Conservation (phyloP, 2,888 invertebrate species). For the Ypsolopha sequella region DNA sequence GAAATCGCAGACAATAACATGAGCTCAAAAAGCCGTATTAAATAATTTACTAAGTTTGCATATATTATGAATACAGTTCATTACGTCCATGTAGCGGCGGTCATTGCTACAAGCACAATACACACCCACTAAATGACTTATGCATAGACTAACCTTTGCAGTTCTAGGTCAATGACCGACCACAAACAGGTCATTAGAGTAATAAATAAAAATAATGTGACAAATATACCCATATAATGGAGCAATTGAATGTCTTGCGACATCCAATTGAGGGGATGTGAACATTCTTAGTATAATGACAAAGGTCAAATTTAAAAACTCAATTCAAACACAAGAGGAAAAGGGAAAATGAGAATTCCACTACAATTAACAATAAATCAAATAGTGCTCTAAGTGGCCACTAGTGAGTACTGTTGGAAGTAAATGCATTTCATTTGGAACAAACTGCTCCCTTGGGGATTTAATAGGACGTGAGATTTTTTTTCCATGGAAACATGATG, state of each 20-base stretch:
- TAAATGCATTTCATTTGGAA: conserved; percentile 6
- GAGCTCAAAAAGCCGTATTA: not conserved
- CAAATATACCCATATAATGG: not conserved
- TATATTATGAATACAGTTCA: not conserved
- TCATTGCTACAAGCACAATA: not conserved
- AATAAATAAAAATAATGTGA: not conserved
- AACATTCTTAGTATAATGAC: too few relatives aligned
- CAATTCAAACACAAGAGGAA: too few relatives aligned
- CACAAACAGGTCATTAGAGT: not conserved
- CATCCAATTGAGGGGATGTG: not conserved
- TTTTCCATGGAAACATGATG: too few relatives aligned
- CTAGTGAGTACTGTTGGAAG: conserved; percentile 3
- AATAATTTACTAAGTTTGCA: not conserved
- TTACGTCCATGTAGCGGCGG: not conserved
- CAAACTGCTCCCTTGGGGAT: not conserved
- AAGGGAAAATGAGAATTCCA: not conserved
- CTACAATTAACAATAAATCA: not conserved
- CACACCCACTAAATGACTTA: not conserved
- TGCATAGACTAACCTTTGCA: not conserved
- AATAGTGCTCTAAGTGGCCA: not conserved
- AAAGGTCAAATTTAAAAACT: too few relatives aligned
- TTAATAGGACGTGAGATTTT: not conserved
- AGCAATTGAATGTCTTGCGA: not conserved
- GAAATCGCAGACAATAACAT: not conserved
- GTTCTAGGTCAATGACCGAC: not conserved